Evolutionary conservation across 2,113 vertebrate species (phyloP), one percentile per base, ranked within the genome.

Genomic region (Piprites chloris): DNA sequence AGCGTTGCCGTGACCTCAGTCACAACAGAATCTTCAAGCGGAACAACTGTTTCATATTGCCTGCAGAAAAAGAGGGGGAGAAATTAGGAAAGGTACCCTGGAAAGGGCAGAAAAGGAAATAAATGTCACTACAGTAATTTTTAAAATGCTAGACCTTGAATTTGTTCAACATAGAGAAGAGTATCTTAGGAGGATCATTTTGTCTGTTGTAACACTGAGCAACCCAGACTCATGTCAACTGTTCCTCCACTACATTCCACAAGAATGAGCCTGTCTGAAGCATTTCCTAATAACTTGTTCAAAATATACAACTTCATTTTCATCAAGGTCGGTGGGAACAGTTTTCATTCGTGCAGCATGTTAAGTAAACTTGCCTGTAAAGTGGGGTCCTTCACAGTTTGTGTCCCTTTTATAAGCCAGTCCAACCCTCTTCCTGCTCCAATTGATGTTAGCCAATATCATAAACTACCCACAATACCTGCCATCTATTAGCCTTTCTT

Each of bases 1-100:
- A 99, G 98, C 0, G 99, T 99, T 3, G 98, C 97, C 69, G 99
- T 99, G 93, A 99, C 99, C 97, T 99, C 99, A 7, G 99, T 99
- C 55, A 99, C 98, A 33, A 99, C 98, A 80, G 98, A 98, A 96
- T 99, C 99, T 97, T 99, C 99, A 17, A 99, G 98, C 2, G 99
- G 99, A 79, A 98, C 98, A 90, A 99, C 99, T 2, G 99, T 99
- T 98, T 99, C 99, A 96, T 99, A 98, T 49, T 99, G 99, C 96
- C 99, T 99, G 97, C 1, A 87, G 56, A 95, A 82, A 74, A 82
- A 68, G 28, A 26, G 77, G 23, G 67, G 9, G 17, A 14, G 12
- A 67, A 21, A 52, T 85, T 59, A 87, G 44, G 30, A 65, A 83
- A 89, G 24, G 22, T 39, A 42, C 3, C 9, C 37, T 35, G n/a